These are phyloP conservation scores for Resseliella maxima DNA, from an alignment of 2,888 invertebrate species.

Conservation along the genomic window DNA sequence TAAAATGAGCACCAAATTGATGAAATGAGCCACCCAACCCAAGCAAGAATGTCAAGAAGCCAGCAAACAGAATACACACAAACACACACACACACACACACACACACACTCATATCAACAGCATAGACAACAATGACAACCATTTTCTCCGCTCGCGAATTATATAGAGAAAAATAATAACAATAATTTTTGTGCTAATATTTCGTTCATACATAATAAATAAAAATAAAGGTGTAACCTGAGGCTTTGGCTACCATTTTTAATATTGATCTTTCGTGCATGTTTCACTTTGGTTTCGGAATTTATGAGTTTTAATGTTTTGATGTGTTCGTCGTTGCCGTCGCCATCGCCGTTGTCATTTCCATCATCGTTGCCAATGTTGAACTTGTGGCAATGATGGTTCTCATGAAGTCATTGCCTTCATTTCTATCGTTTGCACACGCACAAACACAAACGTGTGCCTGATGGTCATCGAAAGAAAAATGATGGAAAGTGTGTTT, in stretches of 20 bases:
- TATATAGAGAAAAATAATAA: constrained; percentile 49
- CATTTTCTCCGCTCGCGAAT: too few species aligned
- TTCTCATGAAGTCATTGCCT: constrained; percentile 22
- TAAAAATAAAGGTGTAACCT: constrained; percentile 45
- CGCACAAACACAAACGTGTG: not conserved
- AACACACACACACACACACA: too few species aligned
- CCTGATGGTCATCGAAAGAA: constrained; percentile 47
- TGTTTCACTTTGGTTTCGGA: constrained; percentile 36
- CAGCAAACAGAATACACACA: not conserved
- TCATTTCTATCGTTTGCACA: not conserved
- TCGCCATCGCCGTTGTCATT: not conserved
- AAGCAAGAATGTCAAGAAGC: not conserved
- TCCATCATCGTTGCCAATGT: not conserved
- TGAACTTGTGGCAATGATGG: not conserved
- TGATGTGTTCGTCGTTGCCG: not conserved
- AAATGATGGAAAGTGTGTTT: constrained; percentile 15
- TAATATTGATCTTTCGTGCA: constrained; percentile 53
- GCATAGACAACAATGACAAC: constrained; percentile 21
- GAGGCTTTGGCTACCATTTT: not conserved
- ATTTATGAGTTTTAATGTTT: constrained; percentile 44
- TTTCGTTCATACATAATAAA: constrained; percentile 36
- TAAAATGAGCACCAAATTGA: constrained; percentile 30
- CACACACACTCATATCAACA: too few species aligned
- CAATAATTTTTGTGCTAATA: constrained; percentile 40
- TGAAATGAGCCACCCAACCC: not conserved